Conservation (phyloP, 64 coral and sea anemone species). For the Montipora cactus region DNA sequence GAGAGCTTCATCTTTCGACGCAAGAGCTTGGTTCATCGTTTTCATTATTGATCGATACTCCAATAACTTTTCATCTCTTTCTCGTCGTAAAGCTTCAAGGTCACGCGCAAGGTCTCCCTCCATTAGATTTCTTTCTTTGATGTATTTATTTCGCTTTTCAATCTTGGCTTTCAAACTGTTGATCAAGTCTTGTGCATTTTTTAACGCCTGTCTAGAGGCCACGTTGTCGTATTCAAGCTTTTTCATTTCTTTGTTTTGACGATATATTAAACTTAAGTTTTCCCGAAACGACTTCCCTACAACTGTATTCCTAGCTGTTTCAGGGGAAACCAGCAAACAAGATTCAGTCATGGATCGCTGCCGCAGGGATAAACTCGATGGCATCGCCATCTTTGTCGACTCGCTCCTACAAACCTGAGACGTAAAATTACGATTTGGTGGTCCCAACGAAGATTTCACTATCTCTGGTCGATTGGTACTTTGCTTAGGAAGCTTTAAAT, state of each 20-base stretch:
- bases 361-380: background rate
- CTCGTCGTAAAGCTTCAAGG: constrained; percentile 6
- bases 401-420: background rate
- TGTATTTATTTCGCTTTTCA: constrained; percentile 40
- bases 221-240: constrained; percentile 39
- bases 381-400: background rate
- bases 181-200: constrained; percentile 18
- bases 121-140: constrained; percentile 9
- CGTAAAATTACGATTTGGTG: background rate
- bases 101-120: constrained; percentile 30
- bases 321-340: background rate
- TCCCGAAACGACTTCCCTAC: constrained; percentile 7
- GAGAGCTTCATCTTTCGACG: constrained; percentile 2
- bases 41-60: constrained; percentile 26
- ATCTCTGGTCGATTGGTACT: background rate
- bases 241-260: constrained; percentile 39
- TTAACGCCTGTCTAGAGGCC: constrained; percentile 8
- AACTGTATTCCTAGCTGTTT: background rate
- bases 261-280: constrained; percentile 36
- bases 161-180: constrained; percentile 14
- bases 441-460: background rate
- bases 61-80: constrained; percentile 37
- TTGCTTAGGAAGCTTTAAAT: constrained; percentile 4
- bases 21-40: constrained; percentile 26
- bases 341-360: background rate